Conservation (phyloP, 1,140 invertebrate species). For the Wiebesia pumilae region DNA sequence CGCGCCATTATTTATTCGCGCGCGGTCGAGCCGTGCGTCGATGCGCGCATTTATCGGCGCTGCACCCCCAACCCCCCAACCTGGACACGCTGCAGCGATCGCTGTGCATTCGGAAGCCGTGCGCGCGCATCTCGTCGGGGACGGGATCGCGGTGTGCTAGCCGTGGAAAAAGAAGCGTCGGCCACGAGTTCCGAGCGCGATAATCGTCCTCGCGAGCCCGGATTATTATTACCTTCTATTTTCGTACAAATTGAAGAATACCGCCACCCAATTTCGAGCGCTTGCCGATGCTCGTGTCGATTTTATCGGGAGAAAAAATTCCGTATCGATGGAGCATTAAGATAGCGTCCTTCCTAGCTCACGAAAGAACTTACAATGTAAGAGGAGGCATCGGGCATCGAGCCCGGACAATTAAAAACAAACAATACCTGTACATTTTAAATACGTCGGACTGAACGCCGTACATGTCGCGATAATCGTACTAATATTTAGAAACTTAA, state of each 20-base stretch:
- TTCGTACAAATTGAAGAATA: background rate
- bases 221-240: background rate
- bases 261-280: background rate
- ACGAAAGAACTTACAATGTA: background rate
- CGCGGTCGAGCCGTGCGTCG: background rate
- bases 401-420: background rate
- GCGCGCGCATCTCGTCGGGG: background rate
- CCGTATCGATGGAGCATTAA: background rate
- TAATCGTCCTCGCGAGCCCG: no score
- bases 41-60: background rate
- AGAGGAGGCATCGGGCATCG: background rate
- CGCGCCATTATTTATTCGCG: constrained; percentile 14
- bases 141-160: background rate
- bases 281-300: background rate
- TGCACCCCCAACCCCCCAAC: background rate
- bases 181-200: no score
- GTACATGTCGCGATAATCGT: background rate
- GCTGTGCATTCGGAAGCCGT: background rate
- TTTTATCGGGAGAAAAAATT: no score
- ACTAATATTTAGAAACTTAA: background rate
- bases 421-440: background rate
- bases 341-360: background rate
- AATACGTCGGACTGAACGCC: background rate
- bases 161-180: background rate
- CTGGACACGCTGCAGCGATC: background rate